Evolutionary conservation across 2,113 vertebrate genomes (phyloP).

Genomic region (Turdus rufiventris): DNA sequence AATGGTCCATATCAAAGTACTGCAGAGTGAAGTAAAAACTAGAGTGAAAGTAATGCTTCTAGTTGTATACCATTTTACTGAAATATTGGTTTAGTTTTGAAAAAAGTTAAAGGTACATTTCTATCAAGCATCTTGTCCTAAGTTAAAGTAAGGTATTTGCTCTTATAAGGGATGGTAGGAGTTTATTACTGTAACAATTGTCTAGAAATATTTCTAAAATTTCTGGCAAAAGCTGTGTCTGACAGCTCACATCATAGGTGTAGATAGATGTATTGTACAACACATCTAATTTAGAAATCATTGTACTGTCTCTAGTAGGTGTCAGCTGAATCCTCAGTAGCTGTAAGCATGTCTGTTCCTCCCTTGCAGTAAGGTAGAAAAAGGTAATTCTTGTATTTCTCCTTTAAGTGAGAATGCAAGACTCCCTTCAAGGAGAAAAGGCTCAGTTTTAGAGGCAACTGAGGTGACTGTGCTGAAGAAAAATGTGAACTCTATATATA

Average conservation of each 20-base stretch:
- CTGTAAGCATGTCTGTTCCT: neutral
- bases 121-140: neutral
- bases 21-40: neutral
- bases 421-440: neutral
- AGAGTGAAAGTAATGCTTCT: neutral
- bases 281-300: neutral
- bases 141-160: neutral
- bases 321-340: neutral
- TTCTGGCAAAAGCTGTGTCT: neutral
- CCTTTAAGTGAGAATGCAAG: neutral
- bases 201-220: neutral
- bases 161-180: neutral
- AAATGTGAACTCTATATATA: neutral
- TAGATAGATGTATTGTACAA: rapidly evolving
- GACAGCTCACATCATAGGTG: neutral
- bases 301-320: neutral
- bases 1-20: neutral
- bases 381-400: neutral
- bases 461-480: neutral
- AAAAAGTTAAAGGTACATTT: neutral
- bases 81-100: neutral
- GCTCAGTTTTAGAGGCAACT: neutral
- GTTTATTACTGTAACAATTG: neutral
- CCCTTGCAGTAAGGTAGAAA: neutral
- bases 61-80: neutral